Conservation (phyloP, 2,113 vertebrate species). For the Sceloporus tristichus region DNA sequence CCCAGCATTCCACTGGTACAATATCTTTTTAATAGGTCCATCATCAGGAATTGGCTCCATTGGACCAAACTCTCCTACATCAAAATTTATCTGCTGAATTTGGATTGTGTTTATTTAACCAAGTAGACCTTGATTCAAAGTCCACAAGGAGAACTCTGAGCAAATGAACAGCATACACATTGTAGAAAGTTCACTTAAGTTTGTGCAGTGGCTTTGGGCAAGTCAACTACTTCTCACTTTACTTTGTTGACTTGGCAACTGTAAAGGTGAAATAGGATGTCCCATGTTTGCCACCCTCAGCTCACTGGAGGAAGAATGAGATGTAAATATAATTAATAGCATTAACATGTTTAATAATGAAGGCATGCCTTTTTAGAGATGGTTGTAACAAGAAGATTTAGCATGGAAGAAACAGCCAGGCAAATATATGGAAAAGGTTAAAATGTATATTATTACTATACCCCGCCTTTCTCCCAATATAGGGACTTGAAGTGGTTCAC, state of each 20-base stretch:
- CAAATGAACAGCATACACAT: too few relatives aligned
- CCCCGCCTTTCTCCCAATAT: too few relatives aligned
- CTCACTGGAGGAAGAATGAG: too few relatives aligned
- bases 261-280: neutral
- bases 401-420: neutral
- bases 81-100: too few relatives aligned
- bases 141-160: too few relatives aligned
- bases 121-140: too few relatives aligned
- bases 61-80: too few relatives aligned
- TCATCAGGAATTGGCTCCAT: too few relatives aligned
- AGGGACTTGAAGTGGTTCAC: too few relatives aligned
- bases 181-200: neutral
- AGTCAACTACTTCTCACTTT: neutral
- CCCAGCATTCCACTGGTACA: too few relatives aligned
- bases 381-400: neutral
- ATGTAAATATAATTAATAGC: neutral
- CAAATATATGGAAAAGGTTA: neutral
- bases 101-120: too few relatives aligned
- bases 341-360: constrained; percentile 1
- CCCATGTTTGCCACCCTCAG: neutral
- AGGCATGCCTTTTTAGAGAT: neutral
- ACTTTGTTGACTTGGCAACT: neutral
- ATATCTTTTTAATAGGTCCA: too few relatives aligned
- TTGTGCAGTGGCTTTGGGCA: neutral
- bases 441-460: neutral